phyloP scores from a whole-genome alignment of 2,888 invertebrate species.

The Tachystola acroxantha region DNA sequence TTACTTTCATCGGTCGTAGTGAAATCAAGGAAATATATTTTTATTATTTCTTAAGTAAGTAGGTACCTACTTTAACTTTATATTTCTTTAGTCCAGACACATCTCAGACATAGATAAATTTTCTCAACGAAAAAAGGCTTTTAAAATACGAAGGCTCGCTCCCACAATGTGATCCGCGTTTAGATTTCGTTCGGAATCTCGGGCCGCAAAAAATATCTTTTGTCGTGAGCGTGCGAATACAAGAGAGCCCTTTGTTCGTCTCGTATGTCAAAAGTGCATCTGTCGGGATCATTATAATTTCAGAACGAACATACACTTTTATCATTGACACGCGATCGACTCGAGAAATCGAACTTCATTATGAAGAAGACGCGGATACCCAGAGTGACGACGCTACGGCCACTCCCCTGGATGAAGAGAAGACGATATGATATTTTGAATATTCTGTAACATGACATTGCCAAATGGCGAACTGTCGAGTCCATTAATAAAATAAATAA shows the following conservation, averaged over 20 bases:
- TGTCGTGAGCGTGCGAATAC: conserved; percentile 67
- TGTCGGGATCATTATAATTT: conserved; percentile 53
- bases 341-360: not conserved
- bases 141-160: conserved; percentile 36
- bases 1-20: too few relatives aligned
- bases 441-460: too few relatives aligned
- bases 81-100: too few relatives aligned
- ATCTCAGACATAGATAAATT: not conserved
- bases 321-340: conserved; percentile 21
- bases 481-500: too few relatives aligned
- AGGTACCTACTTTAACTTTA: too few relatives aligned
- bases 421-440: too few relatives aligned
- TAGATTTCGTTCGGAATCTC: conserved; percentile 54
- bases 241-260: conserved; percentile 46
- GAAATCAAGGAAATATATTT: too few relatives aligned
- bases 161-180: conserved; percentile 61
- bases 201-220: conserved; percentile 53
- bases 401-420: too few relatives aligned
- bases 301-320: conserved; percentile 31
- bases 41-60: too few relatives aligned
- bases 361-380: too few relatives aligned
- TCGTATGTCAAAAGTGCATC: conserved; percentile 57
- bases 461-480: too few relatives aligned
- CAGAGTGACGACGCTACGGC: too few relatives aligned
- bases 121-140: conserved; percentile 5